Conservation (phyloP, 2,888 invertebrate genomes). For the Hirtodrosophila duncani region DNA sequence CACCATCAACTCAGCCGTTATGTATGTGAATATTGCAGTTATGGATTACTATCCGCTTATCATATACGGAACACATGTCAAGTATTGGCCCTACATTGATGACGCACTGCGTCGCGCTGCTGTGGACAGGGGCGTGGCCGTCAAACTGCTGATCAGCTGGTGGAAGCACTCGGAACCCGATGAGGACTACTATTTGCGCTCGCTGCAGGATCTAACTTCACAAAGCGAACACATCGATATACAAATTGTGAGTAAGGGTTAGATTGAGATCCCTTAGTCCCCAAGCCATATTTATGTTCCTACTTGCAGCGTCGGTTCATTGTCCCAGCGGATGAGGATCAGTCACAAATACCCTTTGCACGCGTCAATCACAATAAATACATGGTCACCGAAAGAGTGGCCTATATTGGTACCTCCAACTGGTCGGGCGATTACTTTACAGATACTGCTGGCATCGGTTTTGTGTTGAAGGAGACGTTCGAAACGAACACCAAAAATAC, state of each 20-base stretch:
- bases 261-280: neutral
- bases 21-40: constrained; percentile 94
- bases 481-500: constrained; percentile 78
- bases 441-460: constrained; percentile 91
- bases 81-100: constrained; percentile 96
- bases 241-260: constrained; percentile 83
- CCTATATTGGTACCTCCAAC: constrained; percentile 98
- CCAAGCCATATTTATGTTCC: neutral
- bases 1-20: constrained; percentile 88
- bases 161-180: constrained; percentile 91
- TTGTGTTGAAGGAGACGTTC: constrained; percentile 81
- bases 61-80: constrained; percentile 85
- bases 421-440: constrained; percentile 99
- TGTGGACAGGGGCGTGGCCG: constrained; percentile 86
- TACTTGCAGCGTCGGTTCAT: constrained; percentile 85
- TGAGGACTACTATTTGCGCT: constrained; percentile 88
- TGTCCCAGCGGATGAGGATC: constrained; percentile 88
- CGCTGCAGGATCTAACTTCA: constrained; percentile 84
- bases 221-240: constrained; percentile 80
- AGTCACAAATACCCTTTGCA: constrained; percentile 90
- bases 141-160: constrained; percentile 90
- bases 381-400: constrained; percentile 97
- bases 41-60: constrained; percentile 97
- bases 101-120: constrained; percentile 92
- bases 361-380: constrained; percentile 99